Base-by-base conservation (phyloP, 1,140 invertebrate genomes). In the Ruditapes philippinarum region DNA sequence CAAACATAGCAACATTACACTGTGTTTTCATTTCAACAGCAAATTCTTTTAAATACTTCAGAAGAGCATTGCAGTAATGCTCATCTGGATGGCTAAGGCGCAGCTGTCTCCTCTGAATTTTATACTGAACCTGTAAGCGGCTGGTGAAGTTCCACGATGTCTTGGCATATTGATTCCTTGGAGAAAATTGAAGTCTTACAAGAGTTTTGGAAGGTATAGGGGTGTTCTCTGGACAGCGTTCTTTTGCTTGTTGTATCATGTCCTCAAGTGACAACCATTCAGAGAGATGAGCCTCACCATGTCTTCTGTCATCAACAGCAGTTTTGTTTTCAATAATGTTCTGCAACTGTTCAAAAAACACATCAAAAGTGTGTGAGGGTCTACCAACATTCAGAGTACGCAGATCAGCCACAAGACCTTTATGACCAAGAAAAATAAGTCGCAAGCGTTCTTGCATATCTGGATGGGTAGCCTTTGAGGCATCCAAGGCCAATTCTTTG, bases 101-200 rank as follows among this genome's bases (percentile, higher is more conserved):
- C 0, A 92, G 54, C 42, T 91, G 90, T 4, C 90, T 65, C 3
- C 87, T 11, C 60, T 91, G 91, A 62, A 92, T 92, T 68, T 92
- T 92, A 54, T 91, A 91, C 54, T 92, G 91, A 0, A 90, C 88
- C 33, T 57, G 9, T 0, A 91, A 42, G 14, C 38, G 60, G 0
- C 45, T 82, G n/a, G 91, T 92, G 49, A 92, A n/a, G 91, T 45
- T 70, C 79, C 25, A 74, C 45, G 91, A 85, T 73, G 62, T 12
- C 14, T 89, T 25, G 9, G 79, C 22, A 54, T 88, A 91, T 22
- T 90, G 91, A 33, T 91, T 92, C 17, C 86, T 79, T 0, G 91
- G 91, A 17, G 79, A 68, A 83, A 92, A 91, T 73, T 92, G 91
- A 7, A 92, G 62, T 49, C 91, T n/a, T 17, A 92, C 90, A 22